phyloP scores from a whole-genome alignment of 2,888 invertebrate genomes.

The Prosopocoilus inquinatus region DNA sequence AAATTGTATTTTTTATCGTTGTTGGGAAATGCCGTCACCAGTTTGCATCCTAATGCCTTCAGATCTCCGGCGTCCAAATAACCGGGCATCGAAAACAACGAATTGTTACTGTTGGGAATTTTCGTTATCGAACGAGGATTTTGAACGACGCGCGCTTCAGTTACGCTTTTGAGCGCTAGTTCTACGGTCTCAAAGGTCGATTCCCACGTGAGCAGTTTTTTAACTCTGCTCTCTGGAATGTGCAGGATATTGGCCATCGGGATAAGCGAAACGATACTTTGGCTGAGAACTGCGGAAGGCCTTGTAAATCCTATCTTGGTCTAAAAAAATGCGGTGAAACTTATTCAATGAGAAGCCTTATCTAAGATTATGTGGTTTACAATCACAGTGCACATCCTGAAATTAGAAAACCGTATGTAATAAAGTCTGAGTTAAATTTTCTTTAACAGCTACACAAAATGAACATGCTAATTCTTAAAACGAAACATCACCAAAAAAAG shows the following conservation, averaged over 20 bases:
- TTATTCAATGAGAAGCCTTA: too few species aligned
- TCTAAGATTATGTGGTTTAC: too few species aligned
- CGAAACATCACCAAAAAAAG: too few species aligned
- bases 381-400: too few species aligned
- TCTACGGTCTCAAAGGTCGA: slow-evolving; percentile 47
- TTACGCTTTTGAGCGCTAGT: slow-evolving; percentile 45
- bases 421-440: too few species aligned
- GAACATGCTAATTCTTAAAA: too few species aligned
- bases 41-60: slow-evolving; percentile 50
- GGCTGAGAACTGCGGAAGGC: too few species aligned
- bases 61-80: slow-evolving; percentile 43
- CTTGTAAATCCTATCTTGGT: too few species aligned
- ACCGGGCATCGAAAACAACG: slow-evolving; percentile 52
- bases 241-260: slow-evolving; percentile 19
- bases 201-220: slow-evolving; percentile 46
- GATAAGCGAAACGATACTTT: too few species aligned
- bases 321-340: too few species aligned
- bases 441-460: too few species aligned
- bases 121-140: slow-evolving; percentile 42
- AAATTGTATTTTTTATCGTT: slow-evolving; percentile 41
- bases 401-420: too few species aligned
- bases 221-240: slow-evolving; percentile 42
- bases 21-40: slow-evolving; percentile 49
- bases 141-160: slow-evolving; percentile 38
- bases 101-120: slow-evolving; percentile 28